Base-by-base conservation (phyloP, 2,888 invertebrate genomes). In the Sesamia inferens region DNA sequence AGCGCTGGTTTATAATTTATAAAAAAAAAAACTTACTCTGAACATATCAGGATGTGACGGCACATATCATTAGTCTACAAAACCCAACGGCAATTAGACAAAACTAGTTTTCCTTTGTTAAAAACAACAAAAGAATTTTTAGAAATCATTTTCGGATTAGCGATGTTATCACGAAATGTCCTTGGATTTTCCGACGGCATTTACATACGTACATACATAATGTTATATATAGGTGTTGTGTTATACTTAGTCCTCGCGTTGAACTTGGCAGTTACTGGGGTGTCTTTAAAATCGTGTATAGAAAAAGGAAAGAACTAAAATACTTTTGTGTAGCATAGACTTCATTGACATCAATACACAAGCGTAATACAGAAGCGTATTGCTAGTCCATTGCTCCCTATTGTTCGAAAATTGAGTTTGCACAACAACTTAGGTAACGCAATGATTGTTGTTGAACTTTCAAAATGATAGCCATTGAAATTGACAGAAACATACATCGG, bases 91-190 rank as follows among this genome's bases (percentile, higher is more conserved):
- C 61, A 68, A 76, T 76, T 76, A 62, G 42, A 8, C 3, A 31
- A 62, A 75, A 76, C 76, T 5, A 16, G 76, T 68, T 57, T 44
- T 22, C 31, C 68, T 62, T 76, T 75, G 76, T 68, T 75, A 57
- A 54, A 67, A 55, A 78, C n/a, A 59, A 78, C 78, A 78, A 81
- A 84, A 77, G 77, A 77, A 69, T 77, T 70, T 62, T n/a, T 66
- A 68, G 70, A 82, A 76, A 75, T 75, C 75, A 75, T 75, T 75
- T 75, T 75, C 5, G 62, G 74, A 66, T 76, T 54, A 64, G 31
- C 44, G 78, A 82, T 82, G 76, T 57, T 71, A 84, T 79, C 83
- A 54, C 10, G 4, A 5, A 16, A 10, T 62, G 79, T 84, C 84
- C 82, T 82, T 84, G 81, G 31, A 24, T 54, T 13, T 70, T 62